Evolutionary conservation across 2,113 vertebrate genomes (phyloP), one percentile per base, ranked within the genome.

Genomic region (Melanerpes aurifrons): DNA sequence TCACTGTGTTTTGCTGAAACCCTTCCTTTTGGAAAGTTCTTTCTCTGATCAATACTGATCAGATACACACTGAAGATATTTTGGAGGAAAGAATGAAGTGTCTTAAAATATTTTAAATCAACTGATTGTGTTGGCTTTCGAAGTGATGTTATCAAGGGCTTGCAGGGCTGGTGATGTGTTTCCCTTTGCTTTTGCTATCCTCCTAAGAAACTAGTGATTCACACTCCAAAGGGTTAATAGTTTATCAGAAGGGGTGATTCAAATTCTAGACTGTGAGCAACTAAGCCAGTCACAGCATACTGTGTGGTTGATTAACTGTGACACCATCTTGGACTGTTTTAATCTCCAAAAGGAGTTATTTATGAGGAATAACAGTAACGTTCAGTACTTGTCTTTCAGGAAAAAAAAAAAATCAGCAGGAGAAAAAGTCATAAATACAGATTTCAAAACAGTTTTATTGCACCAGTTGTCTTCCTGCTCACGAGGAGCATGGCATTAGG

Each of bases 361-460:
- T 91, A 82, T 93, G 86, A 94, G 67, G 47, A 92, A 76, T 63
- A 91, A 63, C 77, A 70, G 79, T 70, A 82, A 93, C 81, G 88
- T 74, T 78, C 80, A 91, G 89, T 89, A 59, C 74, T 87, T 5
- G 9, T 73, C 4, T 50, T 32, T 12, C 7, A 29, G 22, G 21
- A 7, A 9, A 40, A 32, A 37, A 37, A 66, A 78, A 73, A 82
- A 64, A 69, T 40, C 56, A 53, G 13, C n/a, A 13, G 73, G 45
- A 81, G 45, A 84, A 93, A 88, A 93, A 88, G 9, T 29, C 50
- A 81, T 75, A 90, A 93, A 72, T 84, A 75, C 5, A 4, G 29
- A 76, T 79, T 96, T 87, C 87, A 77, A 92, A 96, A 82, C 53
- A 63, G 31, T 61, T 85, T 79, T 73, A 71, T 79, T 89, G 78